Evolutionary conservation across 1,140 invertebrate genomes (phyloP).

Genomic region (Neuroterus valhalla): DNA sequence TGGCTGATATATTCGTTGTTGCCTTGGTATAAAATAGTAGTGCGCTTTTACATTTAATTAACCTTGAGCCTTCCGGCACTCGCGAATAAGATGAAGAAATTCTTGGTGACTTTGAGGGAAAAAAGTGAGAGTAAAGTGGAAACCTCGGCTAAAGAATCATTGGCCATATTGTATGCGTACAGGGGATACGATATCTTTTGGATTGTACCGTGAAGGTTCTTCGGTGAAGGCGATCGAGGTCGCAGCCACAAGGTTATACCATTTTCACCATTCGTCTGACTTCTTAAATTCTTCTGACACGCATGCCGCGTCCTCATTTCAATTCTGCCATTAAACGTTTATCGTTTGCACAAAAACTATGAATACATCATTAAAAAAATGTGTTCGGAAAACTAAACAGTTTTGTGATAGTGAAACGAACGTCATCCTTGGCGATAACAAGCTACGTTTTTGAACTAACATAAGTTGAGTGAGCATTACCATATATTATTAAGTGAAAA

Average conservation of each 20-base stretch:
- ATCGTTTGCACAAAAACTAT: too few species aligned
- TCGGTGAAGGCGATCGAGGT: conserved; percentile 72
- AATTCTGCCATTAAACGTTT: conserved; percentile 14
- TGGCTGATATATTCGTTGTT: too few species aligned
- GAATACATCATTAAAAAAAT: too few species aligned
- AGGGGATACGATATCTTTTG: conserved; percentile 54
- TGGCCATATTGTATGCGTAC: conserved; percentile 36
- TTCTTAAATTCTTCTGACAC: conserved; percentile 53
- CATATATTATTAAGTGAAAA: too few species aligned
- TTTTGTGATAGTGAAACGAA: too few species aligned
- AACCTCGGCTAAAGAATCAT: neutral
- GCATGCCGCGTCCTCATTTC: conserved; percentile 55
- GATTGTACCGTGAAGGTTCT: conserved; percentile 60
- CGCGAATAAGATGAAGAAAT: conserved; percentile 10
- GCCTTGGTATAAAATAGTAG: too few species aligned
- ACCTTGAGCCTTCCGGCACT: conserved; percentile 2
- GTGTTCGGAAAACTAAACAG: too few species aligned
- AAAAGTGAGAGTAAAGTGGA: conserved; percentile 22
- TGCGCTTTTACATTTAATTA: neutral
- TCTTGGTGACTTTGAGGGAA: conserved; percentile 16
- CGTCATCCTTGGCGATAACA: too few species aligned
- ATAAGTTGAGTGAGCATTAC: too few species aligned
- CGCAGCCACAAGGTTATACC: conserved; percentile 70
- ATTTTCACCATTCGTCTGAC: conserved; percentile 64
- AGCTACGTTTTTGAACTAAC: too few species aligned